These are phyloP conservation scores for Clarias gariepinus DNA, from an alignment of 2,113 vertebrate genomes.

Conservation along the genomic window DNA sequence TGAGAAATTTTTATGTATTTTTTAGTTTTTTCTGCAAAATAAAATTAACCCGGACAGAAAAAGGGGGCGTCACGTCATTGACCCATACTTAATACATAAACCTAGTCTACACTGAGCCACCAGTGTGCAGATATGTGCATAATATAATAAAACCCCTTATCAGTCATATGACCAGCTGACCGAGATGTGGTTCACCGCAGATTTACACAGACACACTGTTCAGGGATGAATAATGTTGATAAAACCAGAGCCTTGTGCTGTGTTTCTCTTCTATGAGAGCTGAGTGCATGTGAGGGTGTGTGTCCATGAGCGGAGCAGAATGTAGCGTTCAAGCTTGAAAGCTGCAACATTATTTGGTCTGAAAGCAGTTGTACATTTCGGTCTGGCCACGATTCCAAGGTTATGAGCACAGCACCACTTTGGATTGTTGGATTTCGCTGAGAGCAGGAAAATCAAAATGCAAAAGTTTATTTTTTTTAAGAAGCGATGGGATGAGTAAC, in stretches of 20 bases:
- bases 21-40: too few relatives aligned
- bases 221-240: not conserved
- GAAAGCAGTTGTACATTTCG: not conserved
- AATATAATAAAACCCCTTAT: not conserved
- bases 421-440: not conserved
- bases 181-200: not conserved
- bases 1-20: too few relatives aligned
- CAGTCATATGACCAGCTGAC: too few relatives aligned
- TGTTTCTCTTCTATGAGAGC: not conserved
- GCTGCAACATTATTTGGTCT: not conserved
- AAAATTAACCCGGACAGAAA: too few relatives aligned
- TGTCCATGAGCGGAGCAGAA: not conserved
- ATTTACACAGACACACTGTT: not conserved
- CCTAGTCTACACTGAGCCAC: not conserved
- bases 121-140: not conserved
- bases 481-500: not conserved
- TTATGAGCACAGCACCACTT: not conserved
- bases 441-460: not conserved
- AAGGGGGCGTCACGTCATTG: too few relatives aligned
- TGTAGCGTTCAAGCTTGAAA: not conserved
- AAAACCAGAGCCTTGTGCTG: not conserved
- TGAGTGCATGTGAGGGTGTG: not conserved
- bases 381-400: not conserved
- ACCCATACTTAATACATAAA: not conserved
- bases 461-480: not conserved